A percentile compares a stretch with the other conserved stretches of the same genome.
Conservation (phyloP, 1,140 invertebrate species). For the Sarcophaga bullata region DNA sequence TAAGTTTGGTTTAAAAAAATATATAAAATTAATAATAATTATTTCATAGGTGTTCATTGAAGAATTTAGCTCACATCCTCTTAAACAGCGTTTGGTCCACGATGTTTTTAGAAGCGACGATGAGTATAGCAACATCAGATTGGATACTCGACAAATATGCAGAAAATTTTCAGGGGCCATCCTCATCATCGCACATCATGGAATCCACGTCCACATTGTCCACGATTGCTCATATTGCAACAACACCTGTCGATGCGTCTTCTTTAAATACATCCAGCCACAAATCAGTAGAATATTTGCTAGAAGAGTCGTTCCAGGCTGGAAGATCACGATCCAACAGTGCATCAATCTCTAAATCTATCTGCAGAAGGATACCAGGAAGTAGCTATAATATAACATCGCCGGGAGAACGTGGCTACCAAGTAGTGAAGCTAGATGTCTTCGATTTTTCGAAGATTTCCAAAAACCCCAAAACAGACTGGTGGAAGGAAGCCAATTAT, state of each 20-base stretch:
- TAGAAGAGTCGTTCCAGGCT: conserved; percentile 44
- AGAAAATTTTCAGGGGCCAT: conserved; percentile 43
- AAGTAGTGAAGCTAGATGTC: conserved; percentile 45
- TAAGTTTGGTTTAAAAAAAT: no score
- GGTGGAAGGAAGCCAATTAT: conserved; percentile 45
- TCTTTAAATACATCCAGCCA: background rate
- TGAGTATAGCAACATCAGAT: conserved; percentile 31
- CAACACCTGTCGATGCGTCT: conserved; percentile 40
- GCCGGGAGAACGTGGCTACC: conserved; percentile 44
- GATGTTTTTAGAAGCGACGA: conserved; percentile 24
- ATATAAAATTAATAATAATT: no score
- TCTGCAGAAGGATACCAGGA: conserved; percentile 41
- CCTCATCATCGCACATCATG: conserved; percentile 41
- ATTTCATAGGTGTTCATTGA: background rate
- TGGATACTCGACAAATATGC: conserved; percentile 34
- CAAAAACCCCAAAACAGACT: conserved; percentile 42
- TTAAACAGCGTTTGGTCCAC: conserved; percentile 32
- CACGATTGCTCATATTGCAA: conserved; percentile 44
- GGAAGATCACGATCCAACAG: conserved; percentile 42
- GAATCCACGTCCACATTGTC: conserved; percentile 35
- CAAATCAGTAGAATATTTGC: conserved; percentile 23
- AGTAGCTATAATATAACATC: conserved; percentile 40
- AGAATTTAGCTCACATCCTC: background rate
- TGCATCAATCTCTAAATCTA: conserved; percentile 44
- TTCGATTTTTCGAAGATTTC: conserved; percentile 44